phyloP scores from a whole-genome alignment of 2,113 vertebrate genomes.

The Periophthalmodon schlosseri region DNA sequence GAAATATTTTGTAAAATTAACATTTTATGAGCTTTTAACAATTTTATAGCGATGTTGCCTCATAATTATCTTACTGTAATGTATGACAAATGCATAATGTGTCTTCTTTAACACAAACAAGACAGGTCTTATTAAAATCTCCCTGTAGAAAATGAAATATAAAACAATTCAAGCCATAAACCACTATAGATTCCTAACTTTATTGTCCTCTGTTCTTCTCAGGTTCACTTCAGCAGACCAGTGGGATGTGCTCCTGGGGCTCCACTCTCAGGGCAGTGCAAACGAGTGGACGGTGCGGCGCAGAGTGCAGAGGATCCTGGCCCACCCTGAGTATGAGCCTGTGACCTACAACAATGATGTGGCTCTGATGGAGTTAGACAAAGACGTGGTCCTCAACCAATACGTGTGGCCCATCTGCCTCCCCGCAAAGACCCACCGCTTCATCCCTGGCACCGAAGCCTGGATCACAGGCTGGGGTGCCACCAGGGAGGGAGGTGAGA shows the following conservation, averaged over 20 bases:
- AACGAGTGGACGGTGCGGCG: slow-evolving; percentile 37
- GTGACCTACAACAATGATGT: slow-evolving; percentile 62
- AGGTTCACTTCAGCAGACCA: slow-evolving; percentile 52
- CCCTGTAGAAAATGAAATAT: neutral
- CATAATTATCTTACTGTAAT: too few relatives aligned
- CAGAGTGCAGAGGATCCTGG: slow-evolving; percentile 58
- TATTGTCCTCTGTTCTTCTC: slow-evolving; percentile 13
- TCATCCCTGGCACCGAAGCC: slow-evolving; percentile 58
- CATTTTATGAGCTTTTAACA: too few relatives aligned
- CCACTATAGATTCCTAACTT: neutral
- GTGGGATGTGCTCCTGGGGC: slow-evolving; percentile 84
- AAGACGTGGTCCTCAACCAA: slow-evolving; percentile 58
- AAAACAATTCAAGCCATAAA: neutral
- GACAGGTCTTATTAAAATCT: too few relatives aligned
- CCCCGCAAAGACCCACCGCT: slow-evolving; percentile 54
- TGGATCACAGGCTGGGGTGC: slow-evolving; percentile 77
- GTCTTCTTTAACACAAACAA: too few relatives aligned
- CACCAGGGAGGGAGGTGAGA: slow-evolving; percentile 63
- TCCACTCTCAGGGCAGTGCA: slow-evolving; percentile 75
- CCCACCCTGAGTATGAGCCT: slow-evolving; percentile 40
- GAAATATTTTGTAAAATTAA: too few relatives aligned
- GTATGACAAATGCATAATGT: too few relatives aligned
- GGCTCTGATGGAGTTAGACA: slow-evolving; percentile 73
- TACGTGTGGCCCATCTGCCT: slow-evolving; percentile 76
- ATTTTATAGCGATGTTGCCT: too few relatives aligned